A percentile compares a stretch with the other conserved stretches of the same genome.
Evolutionary conservation across 2,888 invertebrate genomes (phyloP).

Genomic region (Uloborus plumipes): DNA sequence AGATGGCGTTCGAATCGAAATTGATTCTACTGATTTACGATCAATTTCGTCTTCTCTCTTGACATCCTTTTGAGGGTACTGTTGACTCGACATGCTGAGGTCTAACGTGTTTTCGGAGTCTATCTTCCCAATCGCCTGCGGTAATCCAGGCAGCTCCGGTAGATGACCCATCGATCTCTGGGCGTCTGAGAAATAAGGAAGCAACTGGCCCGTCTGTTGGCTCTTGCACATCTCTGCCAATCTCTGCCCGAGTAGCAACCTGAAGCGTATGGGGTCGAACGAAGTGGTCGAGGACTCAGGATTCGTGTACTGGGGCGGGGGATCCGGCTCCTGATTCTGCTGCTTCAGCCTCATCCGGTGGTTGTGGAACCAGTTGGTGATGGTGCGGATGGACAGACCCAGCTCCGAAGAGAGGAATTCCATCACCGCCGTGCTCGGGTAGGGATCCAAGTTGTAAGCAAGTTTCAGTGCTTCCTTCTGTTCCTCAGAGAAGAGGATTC

Average conservation of each 20-base stretch:
- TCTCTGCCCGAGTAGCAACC: slow-evolving; percentile 88
- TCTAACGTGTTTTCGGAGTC: slow-evolving; percentile 75
- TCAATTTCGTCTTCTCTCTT: slow-evolving; percentile 41
- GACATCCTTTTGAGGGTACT: slow-evolving; percentile 44
- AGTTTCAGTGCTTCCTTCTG: slow-evolving; percentile 95
- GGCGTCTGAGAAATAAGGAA: slow-evolving; percentile 52
- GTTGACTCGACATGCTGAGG: slow-evolving; percentile 75
- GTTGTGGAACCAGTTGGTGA: slow-evolving; percentile 99
- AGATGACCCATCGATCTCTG: slow-evolving; percentile 29
- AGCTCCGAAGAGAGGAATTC: slow-evolving; percentile 94
- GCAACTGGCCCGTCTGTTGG: slow-evolving; percentile 44
- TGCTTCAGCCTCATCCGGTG: slow-evolving; percentile 98
- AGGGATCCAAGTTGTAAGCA: slow-evolving; percentile 95
- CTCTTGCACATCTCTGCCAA: slow-evolving; percentile 77
- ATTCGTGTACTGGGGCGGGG: slow-evolving; percentile 35
- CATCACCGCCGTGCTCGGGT: slow-evolving; percentile 95
- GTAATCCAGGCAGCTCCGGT: slow-evolving; percentile 36
- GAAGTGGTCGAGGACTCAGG: slow-evolving; percentile 32
- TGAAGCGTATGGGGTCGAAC: slow-evolving; percentile 93
- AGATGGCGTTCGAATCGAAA: slow-evolving; percentile 22
- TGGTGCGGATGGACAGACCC: slow-evolving; percentile 91
- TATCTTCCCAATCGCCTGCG: slow-evolving; percentile 51
- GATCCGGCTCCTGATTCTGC: slow-evolving; percentile 62
- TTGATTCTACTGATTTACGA: slow-evolving; percentile 29
- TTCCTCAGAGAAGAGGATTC: slow-evolving; percentile 98